phyloP scores from a whole-genome alignment of 2,113 vertebrate species.

The Lethenteron reissneri region DNA sequence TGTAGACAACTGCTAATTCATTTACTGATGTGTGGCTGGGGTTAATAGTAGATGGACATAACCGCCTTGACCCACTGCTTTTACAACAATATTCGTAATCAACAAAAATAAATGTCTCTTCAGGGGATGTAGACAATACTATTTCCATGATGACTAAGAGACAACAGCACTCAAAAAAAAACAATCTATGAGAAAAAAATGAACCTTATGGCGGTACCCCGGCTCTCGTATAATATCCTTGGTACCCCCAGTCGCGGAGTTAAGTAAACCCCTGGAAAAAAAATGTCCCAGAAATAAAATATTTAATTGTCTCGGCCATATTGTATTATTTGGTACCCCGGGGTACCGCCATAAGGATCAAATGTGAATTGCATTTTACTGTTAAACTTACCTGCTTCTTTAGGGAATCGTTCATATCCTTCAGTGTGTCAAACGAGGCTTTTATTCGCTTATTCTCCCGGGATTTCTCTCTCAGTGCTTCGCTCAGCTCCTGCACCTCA shows the following conservation, averaged over 20 bases:
- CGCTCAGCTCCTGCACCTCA: conserved; percentile 35
- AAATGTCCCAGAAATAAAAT: neutral
- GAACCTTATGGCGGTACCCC: too few species aligned
- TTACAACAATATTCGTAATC: too few species aligned
- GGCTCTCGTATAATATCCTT: neutral
- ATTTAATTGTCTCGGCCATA: neutral
- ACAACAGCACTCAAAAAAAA: too few species aligned
- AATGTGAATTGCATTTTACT: neutral
- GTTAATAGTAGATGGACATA: too few species aligned
- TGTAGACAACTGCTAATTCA: too few species aligned
- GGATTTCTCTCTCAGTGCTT: conserved; percentile 33
- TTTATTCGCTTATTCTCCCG: conserved; percentile 59
- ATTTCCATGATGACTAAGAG: too few species aligned
- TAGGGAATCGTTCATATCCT: conserved; percentile 45
- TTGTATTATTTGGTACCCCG: neutral
- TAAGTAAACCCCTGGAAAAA: neutral
- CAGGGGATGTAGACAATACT: too few species aligned
- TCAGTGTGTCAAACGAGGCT: conserved; percentile 46
- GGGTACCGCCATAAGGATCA: neutral
- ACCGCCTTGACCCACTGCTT: too few species aligned
- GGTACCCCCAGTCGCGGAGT: neutral
- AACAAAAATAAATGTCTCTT: too few species aligned
- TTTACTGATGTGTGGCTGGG: too few species aligned
- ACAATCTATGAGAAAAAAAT: too few species aligned
- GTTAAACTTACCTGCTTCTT: conserved; percentile 39